Evolutionary conservation across 2,797 vertebrate genomes (phyloP).

Genomic region (Natrix natrix): DNA sequence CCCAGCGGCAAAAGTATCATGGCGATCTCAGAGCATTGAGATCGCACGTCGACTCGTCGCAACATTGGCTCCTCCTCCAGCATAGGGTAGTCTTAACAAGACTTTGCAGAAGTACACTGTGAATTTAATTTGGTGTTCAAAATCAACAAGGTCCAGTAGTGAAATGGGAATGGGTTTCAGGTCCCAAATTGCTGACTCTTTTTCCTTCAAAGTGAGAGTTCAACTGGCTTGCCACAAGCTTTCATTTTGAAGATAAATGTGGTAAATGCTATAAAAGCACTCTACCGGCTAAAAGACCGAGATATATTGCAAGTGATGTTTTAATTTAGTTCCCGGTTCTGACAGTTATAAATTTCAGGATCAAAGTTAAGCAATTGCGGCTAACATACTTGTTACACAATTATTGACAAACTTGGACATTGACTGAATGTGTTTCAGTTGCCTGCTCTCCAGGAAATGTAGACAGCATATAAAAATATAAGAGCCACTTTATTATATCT

Average conservation of each 20-base stretch:
- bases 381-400: background rate
- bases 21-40: too few species aligned
- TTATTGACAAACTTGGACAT: constrained; percentile 14
- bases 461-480: background rate
- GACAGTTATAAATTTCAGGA: constrained; percentile 6
- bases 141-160: background rate
- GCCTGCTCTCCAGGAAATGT: background rate
- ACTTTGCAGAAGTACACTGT: background rate
- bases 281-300: constrained; percentile 7
- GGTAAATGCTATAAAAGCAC: background rate
- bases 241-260: constrained; percentile 34
- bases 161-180: background rate
- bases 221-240: constrained; percentile 2
- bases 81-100: background rate
- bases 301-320: constrained; percentile 4
- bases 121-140: background rate
- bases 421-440: background rate
- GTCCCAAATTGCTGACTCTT: background rate
- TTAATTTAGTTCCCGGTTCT: constrained; percentile 17
- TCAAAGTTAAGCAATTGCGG: background rate
- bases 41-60: too few species aligned
- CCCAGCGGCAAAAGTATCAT: too few species aligned
- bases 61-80: too few species aligned
- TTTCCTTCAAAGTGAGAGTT: constrained; percentile 9
- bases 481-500: background rate